A percentile compares a stretch with the other conserved stretches of the same genome.
Conservation (phyloP, 2,797 vertebrate genomes). For the Percopsis omiscomaycus region DNA sequence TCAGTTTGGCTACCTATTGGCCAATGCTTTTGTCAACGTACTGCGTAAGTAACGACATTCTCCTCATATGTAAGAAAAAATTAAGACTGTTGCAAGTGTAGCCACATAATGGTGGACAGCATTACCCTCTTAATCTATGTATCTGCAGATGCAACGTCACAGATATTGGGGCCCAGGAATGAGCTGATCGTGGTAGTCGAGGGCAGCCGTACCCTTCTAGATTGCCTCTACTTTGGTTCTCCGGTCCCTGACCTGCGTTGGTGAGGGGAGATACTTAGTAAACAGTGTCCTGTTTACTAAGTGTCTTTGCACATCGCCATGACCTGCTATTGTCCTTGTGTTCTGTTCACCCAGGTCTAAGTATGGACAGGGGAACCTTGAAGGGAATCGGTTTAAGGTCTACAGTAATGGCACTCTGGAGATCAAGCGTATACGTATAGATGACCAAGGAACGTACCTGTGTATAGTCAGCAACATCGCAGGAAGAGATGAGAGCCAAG, state of each 20-base stretch:
- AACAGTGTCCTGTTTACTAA: neutral
- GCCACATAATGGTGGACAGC: too few relatives aligned
- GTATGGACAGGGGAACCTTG: conserved; percentile 89
- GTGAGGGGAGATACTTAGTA: conserved; percentile 72
- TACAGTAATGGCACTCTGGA: conserved; percentile 91
- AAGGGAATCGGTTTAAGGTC: conserved; percentile 87
- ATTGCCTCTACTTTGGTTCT: conserved; percentile 94
- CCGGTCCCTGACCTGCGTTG: conserved; percentile 92
- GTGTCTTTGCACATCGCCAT: conserved; percentile 4
- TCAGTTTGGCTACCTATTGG: conserved; percentile 89
- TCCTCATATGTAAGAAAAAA: neutral
- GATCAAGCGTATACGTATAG: conserved; percentile 82
- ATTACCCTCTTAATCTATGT: conserved; percentile 2
- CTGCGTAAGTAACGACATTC: conserved; percentile 79
- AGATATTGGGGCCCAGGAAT: conserved; percentile 83
- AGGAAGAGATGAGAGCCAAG: conserved; percentile 89
- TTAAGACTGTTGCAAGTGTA: too few relatives aligned
- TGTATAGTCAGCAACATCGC: conserved; percentile 92
- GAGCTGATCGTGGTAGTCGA: conserved; percentile 87
- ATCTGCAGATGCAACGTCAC: conserved; percentile 84
- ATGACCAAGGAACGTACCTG: conserved; percentile 92
- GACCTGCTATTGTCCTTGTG: neutral
- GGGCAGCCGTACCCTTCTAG: conserved; percentile 82
- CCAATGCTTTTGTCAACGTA: conserved; percentile 94
- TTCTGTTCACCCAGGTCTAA: conserved; percentile 84